Conservation (phyloP, 2,797 vertebrate genomes). For the Staurois parvus region DNA sequence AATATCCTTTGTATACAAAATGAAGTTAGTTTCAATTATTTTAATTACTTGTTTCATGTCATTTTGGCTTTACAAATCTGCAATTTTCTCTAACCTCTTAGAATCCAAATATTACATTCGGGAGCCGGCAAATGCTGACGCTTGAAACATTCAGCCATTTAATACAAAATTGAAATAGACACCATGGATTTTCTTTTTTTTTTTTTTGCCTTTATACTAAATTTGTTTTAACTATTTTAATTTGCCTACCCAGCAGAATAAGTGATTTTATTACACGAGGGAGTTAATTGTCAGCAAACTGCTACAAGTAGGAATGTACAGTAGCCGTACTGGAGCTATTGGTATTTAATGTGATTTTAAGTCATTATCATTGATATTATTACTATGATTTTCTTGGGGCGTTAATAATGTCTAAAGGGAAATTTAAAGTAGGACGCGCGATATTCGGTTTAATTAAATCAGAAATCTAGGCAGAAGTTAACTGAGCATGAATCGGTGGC, state of each 20-base stretch:
- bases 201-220: not conserved
- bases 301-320: not conserved
- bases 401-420: constrained; percentile 49
- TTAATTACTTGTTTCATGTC: constrained; percentile 50
- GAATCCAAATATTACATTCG: constrained; percentile 14
- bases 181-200: constrained; percentile 32
- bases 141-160: constrained; percentile 30
- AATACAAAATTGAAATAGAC: constrained; percentile 33
- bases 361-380: constrained; percentile 26
- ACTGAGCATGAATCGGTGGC: constrained; percentile 2
- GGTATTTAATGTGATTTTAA: not conserved
- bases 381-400: constrained; percentile 47
- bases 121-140: not conserved
- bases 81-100: constrained; percentile 22
- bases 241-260: constrained; percentile 36
- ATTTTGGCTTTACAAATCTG: constrained; percentile 20
- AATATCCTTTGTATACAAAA: constrained; percentile 17
- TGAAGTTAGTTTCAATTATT: constrained; percentile 49
- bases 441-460: constrained; percentile 45
- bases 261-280: constrained; percentile 42
- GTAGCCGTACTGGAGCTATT: not conserved
- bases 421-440: constrained; percentile 18
- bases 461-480: constrained; percentile 27
- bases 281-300: constrained; percentile 51
- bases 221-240: constrained; percentile 51